Evolutionary conservation across 2,888 invertebrate species (phyloP), one percentile per base, ranked within the genome.

Genomic region (Tortricodes alternella): DNA sequence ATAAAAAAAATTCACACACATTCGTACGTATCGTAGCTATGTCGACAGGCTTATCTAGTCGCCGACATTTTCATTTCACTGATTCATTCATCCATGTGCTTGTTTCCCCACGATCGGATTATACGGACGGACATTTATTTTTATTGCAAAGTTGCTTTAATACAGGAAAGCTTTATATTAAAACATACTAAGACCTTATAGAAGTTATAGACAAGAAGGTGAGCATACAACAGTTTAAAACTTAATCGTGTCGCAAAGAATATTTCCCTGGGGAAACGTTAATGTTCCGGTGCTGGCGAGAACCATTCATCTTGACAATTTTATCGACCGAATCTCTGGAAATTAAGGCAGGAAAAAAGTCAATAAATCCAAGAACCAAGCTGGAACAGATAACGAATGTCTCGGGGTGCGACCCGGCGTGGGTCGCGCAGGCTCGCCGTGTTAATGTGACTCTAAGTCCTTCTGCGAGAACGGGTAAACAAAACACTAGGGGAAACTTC

Each of bases 301-400:
- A 79, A 83, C 85, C 83, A 84, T 87, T 89, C 62, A 58, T 64
- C 64, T 64, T 62, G 64, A 64, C 64, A 61, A 64, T 64, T 64
- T 64, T 64, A 64, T 64, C 82, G 85, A 87, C 85, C 84, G 85
- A 85, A 88, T 88, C 88, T 88, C 82, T 82, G 80, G 83, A 86
- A 88, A 88, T 89, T 86, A 88, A 87, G 80, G 78, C 82, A 78
- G 79, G 76, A 83, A 85, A 86, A 87, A 89, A 85, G 85, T 86
- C 85, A 85, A 89, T 87, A 88, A 88, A 86, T 86, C 85, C 78
- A 83, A 82, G 79, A 77, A 78, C 71, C 80, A 76, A 76, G 76
- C 75, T 76, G 73, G 73, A 74, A 71, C 79, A 81, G 85, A 85
- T 85, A 86, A 86, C 77, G 72, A 78, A 86, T 82, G 84, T 82